These are phyloP conservation scores for Tipula lateralis DNA, from an alignment of 2,888 invertebrate species.

Conservation along the genomic window DNA sequence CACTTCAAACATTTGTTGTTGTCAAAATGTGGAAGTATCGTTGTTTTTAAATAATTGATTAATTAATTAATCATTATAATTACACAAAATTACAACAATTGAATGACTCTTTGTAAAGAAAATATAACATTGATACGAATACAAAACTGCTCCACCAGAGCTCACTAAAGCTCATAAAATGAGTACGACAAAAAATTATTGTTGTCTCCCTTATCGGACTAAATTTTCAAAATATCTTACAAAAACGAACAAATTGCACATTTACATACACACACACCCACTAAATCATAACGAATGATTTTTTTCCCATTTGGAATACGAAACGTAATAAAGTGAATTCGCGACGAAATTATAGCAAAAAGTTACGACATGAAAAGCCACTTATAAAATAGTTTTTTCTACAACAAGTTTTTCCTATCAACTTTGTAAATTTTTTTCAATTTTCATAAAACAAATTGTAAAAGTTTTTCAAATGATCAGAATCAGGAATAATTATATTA, in stretches of 20 bases:
- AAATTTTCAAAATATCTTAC: too few relatives aligned
- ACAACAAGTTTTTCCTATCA: background rate
- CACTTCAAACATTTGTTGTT: too few relatives aligned
- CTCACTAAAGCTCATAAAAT: too few relatives aligned
- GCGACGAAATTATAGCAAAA: background rate
- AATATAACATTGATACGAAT: too few relatives aligned
- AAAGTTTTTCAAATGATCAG: background rate
- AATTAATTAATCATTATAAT: too few relatives aligned
- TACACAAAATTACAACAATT: too few relatives aligned
- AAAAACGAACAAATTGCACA: background rate
- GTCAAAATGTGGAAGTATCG: too few relatives aligned
- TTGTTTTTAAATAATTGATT: too few relatives aligned
- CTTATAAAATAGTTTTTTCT: background rate
- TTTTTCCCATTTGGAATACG: background rate
- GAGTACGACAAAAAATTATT: too few relatives aligned
- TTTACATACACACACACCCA: background rate
- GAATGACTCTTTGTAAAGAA: too few relatives aligned
- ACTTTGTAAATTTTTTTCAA: background rate
- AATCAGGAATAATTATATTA: background rate
- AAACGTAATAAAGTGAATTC: background rate
- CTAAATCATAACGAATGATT: background rate
- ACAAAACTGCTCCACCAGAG: too few relatives aligned
- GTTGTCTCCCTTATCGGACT: too few relatives aligned
- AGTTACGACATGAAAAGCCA: constrained; percentile 19
- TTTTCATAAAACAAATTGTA: background rate